Percentiles rank a stretch among this genome's conserved stretches.
Evolutionary conservation across 2,888 invertebrate species (phyloP).

Genomic region (Aspidiotus destructor): DNA sequence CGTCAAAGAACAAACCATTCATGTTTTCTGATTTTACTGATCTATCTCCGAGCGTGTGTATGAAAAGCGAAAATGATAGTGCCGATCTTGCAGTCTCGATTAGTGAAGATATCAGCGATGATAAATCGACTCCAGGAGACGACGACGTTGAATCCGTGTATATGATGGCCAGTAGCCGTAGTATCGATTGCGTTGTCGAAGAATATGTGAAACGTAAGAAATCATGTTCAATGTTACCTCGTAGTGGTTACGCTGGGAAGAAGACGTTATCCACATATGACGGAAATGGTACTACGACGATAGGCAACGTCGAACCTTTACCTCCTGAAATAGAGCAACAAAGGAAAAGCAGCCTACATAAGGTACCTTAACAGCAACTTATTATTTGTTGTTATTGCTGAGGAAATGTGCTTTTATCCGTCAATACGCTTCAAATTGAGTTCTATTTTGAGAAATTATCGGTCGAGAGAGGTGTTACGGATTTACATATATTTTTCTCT

Average conservation of each 20-base stretch:
- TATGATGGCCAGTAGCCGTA: conserved; percentile 35
- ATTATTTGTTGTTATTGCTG: no score
- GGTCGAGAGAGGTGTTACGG: no score
- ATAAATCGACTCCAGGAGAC: conserved; percentile 25
- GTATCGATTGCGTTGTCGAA: conserved; percentile 42
- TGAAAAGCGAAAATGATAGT: conserved; percentile 6
- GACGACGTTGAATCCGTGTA: conserved; percentile 35
- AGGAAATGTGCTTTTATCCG: neutral
- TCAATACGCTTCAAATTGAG: neutral
- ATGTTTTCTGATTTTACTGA: conserved; percentile 34
- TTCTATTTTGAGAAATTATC: no score
- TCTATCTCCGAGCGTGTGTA: no score
- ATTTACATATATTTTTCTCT: neutral
- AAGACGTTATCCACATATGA: conserved; percentile 42
- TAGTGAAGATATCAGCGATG: neutral
- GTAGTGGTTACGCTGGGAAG: conserved; percentile 33
- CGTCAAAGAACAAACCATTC: conserved; percentile 16
- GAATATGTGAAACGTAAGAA: conserved; percentile 49
- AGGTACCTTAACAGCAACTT: conserved; percentile 50
- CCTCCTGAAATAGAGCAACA: conserved; percentile 78
- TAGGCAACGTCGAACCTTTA: conserved; percentile 55
- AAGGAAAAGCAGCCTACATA: conserved; percentile 67
- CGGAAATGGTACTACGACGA: conserved; percentile 39
- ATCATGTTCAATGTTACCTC: conserved; percentile 43
- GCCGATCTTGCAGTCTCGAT: neutral